phyloP scores from a whole-genome alignment of 2,797 vertebrate species.

The Sylvilagus floridanus region DNA sequence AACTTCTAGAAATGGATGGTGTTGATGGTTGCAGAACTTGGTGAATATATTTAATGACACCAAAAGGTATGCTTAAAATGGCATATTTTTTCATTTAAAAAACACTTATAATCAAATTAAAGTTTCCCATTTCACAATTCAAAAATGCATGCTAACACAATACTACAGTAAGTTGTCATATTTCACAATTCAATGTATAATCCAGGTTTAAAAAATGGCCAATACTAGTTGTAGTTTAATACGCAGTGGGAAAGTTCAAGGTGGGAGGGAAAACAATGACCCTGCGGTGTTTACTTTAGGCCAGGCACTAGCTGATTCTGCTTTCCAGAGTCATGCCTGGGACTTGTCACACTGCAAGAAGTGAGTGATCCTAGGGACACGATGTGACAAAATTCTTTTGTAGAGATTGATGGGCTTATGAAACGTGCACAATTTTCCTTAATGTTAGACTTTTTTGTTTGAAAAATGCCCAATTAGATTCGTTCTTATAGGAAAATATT shows the following conservation, averaged over 20 bases:
- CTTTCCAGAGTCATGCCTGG: not conserved
- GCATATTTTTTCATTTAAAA: conserved; percentile 7
- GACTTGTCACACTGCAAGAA: not conserved
- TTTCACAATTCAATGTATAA: conserved; percentile 27
- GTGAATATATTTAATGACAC: not conserved
- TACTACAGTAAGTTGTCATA: not conserved
- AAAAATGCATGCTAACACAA: not conserved
- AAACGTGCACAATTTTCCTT: not conserved
- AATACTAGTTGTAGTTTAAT: not conserved
- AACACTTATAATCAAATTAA: conserved; percentile 27
- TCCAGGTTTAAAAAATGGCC: conserved; percentile 31
- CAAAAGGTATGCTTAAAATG: conserved; percentile 10
- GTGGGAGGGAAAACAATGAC: not conserved
- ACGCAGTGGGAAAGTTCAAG: not conserved
- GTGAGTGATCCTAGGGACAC: not conserved
- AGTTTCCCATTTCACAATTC: not conserved
- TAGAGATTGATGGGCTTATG: not conserved
- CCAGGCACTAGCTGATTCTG: not conserved
- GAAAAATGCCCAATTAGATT: conserved; percentile 24
- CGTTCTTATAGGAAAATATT: conserved; percentile 24
- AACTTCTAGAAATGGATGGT: conserved; percentile 1
- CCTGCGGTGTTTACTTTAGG: not conserved
- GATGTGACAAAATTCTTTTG: conserved; percentile 14
- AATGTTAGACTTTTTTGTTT: not conserved
- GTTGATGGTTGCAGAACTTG: not conserved